phyloP scores from a whole-genome alignment of 37 sponge, comb jelly and placozoan genomes.

The Geodia barretti region DNA sequence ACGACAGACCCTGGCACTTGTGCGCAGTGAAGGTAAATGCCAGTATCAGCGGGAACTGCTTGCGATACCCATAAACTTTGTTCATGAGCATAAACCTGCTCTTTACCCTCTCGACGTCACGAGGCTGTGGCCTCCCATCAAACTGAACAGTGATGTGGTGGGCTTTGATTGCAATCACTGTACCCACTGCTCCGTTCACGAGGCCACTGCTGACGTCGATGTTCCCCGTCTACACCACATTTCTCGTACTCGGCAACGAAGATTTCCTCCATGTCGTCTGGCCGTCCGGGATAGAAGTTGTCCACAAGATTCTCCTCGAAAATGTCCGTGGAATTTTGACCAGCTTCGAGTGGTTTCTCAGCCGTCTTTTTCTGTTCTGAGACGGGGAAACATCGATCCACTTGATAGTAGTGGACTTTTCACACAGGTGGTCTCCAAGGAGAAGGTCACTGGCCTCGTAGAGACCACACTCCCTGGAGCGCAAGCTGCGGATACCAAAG shows the following conservation, averaged over 20 bases:
- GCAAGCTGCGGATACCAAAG: slow-evolving; percentile 29
- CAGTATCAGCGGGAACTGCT: slow-evolving; percentile 56
- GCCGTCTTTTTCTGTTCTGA: slow-evolving; percentile 29
- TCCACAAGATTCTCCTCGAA: slow-evolving; percentile 31
- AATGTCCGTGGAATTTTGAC: slow-evolving; percentile 36
- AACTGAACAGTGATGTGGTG: slow-evolving; percentile 41
- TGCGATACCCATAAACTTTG: slow-evolving; percentile 31
- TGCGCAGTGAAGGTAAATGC: slow-evolving; percentile 63
- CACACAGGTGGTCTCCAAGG: slow-evolving; percentile 43
- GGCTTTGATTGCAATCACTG: slow-evolving; percentile 11
- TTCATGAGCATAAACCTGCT: slow-evolving; percentile 47
- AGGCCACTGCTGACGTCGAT: too few species aligned
- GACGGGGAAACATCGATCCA: slow-evolving; percentile 41
- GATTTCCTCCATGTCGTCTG: slow-evolving; percentile 38
- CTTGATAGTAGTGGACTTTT: slow-evolving; percentile 48
- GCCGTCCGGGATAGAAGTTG: slow-evolving; percentile 33
- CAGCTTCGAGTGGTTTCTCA: slow-evolving; percentile 20
- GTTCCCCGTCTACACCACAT: slow-evolving; percentile 5
- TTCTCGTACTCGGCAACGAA: slow-evolving; percentile 26
- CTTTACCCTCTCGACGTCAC: slow-evolving; percentile 20
- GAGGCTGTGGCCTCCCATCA: slow-evolving; percentile 36
- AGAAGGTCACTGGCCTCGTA: slow-evolving; percentile 55
- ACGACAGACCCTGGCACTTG: too few species aligned
- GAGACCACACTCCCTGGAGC: slow-evolving; percentile 46
- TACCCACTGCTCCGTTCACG: slow-evolving; percentile 70